Evolutionary conservation across 2,888 invertebrate species (phyloP).

Genomic region (Chloroclystis v-ata): DNA sequence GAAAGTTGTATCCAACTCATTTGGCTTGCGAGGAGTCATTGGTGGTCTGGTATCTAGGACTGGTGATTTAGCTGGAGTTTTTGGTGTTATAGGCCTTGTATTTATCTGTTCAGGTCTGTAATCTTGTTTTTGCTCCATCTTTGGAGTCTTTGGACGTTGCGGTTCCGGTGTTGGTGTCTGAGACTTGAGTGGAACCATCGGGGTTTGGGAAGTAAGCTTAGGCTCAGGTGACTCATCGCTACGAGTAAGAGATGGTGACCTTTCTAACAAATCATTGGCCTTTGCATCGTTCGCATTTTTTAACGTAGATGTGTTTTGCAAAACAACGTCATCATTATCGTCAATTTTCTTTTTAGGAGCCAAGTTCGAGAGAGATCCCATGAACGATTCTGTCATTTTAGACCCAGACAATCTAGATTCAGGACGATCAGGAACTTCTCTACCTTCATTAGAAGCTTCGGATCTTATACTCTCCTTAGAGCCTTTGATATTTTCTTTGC

Average conservation of each 20-base stretch:
- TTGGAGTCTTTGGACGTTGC: constrained; percentile 64
- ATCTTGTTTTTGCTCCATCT: constrained; percentile 50
- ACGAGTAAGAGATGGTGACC: constrained; percentile 70
- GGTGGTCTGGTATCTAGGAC: constrained; percentile 47
- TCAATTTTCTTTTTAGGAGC: constrained; percentile 58
- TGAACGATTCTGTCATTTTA: constrained; percentile 73
- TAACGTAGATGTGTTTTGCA: constrained; percentile 48
- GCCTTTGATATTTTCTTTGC: constrained; percentile 62
- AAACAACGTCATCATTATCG: constrained; percentile 69
- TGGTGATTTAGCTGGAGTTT: constrained; percentile 53
- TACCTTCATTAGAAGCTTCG: constrained; percentile 54
- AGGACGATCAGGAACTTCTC: constrained; percentile 57
- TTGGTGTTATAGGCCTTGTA: constrained; percentile 42
- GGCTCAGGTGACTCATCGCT: constrained; percentile 74
- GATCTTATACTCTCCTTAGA: constrained; percentile 66
- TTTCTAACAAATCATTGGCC: constrained; percentile 61
- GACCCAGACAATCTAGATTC: constrained; percentile 68
- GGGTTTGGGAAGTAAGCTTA: constrained; percentile 48
- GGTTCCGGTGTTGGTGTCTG: constrained; percentile 53
- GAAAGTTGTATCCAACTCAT: constrained; percentile 54
- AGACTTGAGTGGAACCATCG: constrained; percentile 44
- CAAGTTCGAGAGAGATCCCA: constrained; percentile 59
- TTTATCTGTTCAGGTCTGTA: constrained; percentile 32
- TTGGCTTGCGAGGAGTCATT: constrained; percentile 57
- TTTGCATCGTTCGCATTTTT: constrained; percentile 42